Conservation (phyloP, 2,888 invertebrate genomes). For the Malthinus seriepunctatus region DNA sequence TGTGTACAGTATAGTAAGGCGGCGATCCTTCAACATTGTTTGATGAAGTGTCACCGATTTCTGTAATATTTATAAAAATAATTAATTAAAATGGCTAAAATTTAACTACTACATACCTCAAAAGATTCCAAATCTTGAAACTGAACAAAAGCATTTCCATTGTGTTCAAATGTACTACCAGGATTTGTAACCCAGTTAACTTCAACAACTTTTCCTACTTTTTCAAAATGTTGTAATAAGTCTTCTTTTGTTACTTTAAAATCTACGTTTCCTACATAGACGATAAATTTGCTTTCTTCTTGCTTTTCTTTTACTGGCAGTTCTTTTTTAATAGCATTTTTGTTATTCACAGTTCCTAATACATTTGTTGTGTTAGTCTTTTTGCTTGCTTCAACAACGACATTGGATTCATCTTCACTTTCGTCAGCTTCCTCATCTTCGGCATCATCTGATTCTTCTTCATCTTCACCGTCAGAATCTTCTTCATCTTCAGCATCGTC, state of each 20-base stretch:
- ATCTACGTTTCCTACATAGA: conserved; percentile 57
- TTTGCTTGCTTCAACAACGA: conserved; percentile 20
- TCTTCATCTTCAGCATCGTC: conserved; percentile 22
- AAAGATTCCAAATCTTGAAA: conserved; percentile 50
- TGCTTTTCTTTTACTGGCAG: conserved; percentile 28
- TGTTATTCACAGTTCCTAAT: neutral
- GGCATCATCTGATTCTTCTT: conserved; percentile 10
- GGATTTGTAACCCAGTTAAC: conserved; percentile 50
- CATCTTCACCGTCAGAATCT: conserved; percentile 9
- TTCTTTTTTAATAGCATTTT: conserved; percentile 23
- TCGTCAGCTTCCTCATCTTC: conserved; percentile 16
- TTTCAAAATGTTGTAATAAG: conserved; percentile 54
- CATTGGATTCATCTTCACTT: conserved; percentile 26
- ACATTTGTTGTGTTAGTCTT: no score
- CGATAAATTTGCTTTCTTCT: conserved; percentile 44
- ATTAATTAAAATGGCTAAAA: conserved; percentile 7
- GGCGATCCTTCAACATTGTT: conserved; percentile 49
- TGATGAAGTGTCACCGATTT: conserved; percentile 55
- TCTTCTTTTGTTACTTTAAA: conserved; percentile 50
- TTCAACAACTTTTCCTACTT: conserved; percentile 49
- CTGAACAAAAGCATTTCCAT: conserved; percentile 57
- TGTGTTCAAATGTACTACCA: conserved; percentile 44
- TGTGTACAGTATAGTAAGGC: conserved; percentile 55
- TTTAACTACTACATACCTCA: conserved; percentile 46
- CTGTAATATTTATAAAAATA: conserved; percentile 43